These are phyloP conservation scores for Stigmatopora argus DNA, from an alignment of 2,113 vertebrate species.

Conservation along the genomic window DNA sequence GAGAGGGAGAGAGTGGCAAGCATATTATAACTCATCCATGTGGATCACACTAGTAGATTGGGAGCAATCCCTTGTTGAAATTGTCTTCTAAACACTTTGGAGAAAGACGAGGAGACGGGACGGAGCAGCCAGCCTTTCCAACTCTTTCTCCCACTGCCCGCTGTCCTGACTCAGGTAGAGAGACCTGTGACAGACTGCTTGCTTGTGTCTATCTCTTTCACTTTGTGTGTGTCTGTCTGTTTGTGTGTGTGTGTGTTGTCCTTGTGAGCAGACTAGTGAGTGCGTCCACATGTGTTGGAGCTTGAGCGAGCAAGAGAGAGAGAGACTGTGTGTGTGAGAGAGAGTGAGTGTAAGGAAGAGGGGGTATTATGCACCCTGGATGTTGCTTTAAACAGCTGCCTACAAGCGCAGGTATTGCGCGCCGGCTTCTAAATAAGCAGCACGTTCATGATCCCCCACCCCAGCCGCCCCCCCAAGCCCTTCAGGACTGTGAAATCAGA, in stretches of 20 bases:
- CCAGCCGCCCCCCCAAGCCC: slow-evolving; percentile 52
- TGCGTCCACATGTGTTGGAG: slow-evolving; percentile 48
- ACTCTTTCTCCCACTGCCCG: slow-evolving; percentile 43
- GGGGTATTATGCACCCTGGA: slow-evolving; percentile 76
- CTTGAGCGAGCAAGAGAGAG: slow-evolving; percentile 30
- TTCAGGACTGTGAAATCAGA: slow-evolving; percentile 79
- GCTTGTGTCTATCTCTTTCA: slow-evolving; percentile 13
- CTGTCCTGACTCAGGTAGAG: slow-evolving; percentile 71
- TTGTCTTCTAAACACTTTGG: slow-evolving; percentile 74
- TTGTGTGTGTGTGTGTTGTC: slow-evolving; percentile 23
- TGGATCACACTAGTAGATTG: slow-evolving; percentile 72
- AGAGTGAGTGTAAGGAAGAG: slow-evolving; percentile 23
- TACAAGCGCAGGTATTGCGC: slow-evolving; percentile 73
- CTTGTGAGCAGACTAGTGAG: slow-evolving; percentile 25
- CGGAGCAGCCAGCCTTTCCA: slow-evolving; percentile 67
- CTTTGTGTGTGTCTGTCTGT: slow-evolving; percentile 34
- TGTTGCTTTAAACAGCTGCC: slow-evolving; percentile 76
- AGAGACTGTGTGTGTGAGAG: slow-evolving; percentile 30
- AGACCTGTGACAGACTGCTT: slow-evolving; percentile 63
- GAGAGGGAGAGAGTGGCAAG: slow-evolving; percentile 73
- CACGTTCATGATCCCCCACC: slow-evolving; percentile 49
- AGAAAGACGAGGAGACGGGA: slow-evolving; percentile 66
- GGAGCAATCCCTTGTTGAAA: slow-evolving; percentile 74
- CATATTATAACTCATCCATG: slow-evolving; percentile 76
- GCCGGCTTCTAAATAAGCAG: slow-evolving; percentile 76